Evolutionary conservation across 2,113 vertebrate genomes (phyloP).

Genomic region (Caranx ignobilis): DNA sequence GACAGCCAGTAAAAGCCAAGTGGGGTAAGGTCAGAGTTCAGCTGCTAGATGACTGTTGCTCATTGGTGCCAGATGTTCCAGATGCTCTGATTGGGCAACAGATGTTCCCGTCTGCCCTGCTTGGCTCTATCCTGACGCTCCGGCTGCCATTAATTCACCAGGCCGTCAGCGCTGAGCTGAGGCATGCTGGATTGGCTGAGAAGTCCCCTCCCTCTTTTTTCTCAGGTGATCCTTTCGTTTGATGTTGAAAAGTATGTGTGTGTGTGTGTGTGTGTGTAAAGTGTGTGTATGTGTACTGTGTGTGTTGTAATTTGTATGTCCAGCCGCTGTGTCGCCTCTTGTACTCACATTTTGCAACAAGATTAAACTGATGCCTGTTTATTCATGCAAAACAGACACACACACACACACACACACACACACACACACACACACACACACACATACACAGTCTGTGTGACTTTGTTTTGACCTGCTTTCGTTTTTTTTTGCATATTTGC

Average conservation of each 20-base stretch:
- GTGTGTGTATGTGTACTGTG: too few relatives aligned
- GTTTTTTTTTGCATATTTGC: constrained; percentile 61
- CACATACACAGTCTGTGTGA: background rate
- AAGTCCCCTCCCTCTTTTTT: constrained; percentile 29
- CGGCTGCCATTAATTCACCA: constrained; percentile 32
- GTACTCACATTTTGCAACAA: constrained; percentile 17
- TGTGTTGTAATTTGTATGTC: background rate
- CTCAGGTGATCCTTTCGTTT: constrained; percentile 46
- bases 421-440: background rate
- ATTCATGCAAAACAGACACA: constrained; percentile 20
- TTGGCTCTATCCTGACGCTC: constrained; percentile 51
- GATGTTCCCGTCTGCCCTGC: constrained; percentile 62
- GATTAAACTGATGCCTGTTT: constrained; percentile 8
- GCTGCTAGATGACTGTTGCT: constrained; percentile 41
- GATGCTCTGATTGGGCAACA: constrained; percentile 69
- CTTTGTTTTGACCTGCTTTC: constrained; percentile 22
- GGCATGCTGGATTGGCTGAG: constrained; percentile 51
- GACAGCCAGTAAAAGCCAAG: constrained; percentile 27
- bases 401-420: constrained; percentile 23
- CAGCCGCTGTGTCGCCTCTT: constrained; percentile 13
- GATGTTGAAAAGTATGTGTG: constrained; percentile 21
- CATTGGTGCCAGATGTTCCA: constrained; percentile 72
- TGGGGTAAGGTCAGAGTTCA: constrained; percentile 67
- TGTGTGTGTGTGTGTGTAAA: background rate
- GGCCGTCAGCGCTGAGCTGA: constrained; percentile 23